Percentiles rank a stretch among this genome's conserved stretches.
Conservation (phyloP, 2,113 vertebrate species). For the Coreoperca whiteheadi region DNA sequence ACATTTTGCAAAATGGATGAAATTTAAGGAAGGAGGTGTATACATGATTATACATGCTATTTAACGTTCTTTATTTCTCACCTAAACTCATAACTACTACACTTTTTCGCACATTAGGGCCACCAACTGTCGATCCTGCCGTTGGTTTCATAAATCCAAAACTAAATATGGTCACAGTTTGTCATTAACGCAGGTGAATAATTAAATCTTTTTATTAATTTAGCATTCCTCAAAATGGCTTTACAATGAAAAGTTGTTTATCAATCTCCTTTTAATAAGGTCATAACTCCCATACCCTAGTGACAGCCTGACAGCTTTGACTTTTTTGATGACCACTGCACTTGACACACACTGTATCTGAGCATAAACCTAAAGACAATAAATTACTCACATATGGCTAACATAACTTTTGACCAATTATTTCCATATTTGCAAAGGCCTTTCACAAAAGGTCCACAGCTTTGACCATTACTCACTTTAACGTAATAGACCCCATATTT, state of each 20-base stretch:
- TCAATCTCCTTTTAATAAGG: not conserved
- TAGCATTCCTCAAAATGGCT: not conserved
- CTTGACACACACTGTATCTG: not conserved
- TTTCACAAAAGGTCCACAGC: not conserved
- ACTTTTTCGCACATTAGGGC: too few species aligned
- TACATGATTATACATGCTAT: not conserved
- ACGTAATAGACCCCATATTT: slow-evolving; percentile 1
- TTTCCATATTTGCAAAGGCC: not conserved
- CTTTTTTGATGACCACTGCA: not conserved
- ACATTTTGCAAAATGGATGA: not conserved
- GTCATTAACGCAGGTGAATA: slow-evolving; percentile 27
- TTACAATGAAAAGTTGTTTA: not conserved
- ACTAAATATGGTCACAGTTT: not conserved
- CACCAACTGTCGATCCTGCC: too few species aligned
- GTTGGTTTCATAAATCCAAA: not conserved
- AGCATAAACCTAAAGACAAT: not conserved
- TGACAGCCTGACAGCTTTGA: not conserved
- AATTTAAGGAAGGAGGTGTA: not conserved
- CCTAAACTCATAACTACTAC: too few species aligned
- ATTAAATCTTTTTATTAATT: slow-evolving; percentile 32
- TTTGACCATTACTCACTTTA: slow-evolving; percentile 19
- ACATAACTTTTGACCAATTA: not conserved
- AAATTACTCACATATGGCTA: not conserved
- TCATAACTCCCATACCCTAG: not conserved
- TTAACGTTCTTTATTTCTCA: not conserved